A percentile compares a stretch with the other conserved stretches of the same genome.
Conservation (phyloP, 2,888 invertebrate genomes). For the Orthonychiurus folsomi region DNA sequence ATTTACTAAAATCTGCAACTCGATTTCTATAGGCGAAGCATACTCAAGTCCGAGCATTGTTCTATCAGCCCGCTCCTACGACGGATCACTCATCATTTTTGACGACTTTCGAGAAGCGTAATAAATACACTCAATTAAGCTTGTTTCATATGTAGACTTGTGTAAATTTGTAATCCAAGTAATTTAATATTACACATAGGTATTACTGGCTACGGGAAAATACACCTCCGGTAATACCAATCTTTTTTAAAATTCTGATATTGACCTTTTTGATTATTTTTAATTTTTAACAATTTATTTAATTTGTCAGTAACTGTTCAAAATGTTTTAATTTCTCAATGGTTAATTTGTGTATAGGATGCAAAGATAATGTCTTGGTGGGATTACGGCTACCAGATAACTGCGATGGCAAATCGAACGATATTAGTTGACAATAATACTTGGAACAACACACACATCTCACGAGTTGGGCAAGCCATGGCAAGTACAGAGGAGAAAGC, state of each 20-base stretch:
- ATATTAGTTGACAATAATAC: constrained; percentile 98
- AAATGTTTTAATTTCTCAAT: too few relatives aligned
- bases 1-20: too few relatives aligned
- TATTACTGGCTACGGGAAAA: constrained; percentile 97
- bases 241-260: too few relatives aligned
- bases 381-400: constrained; percentile 99
- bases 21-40: constrained; percentile 93
- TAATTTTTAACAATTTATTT: too few relatives aligned
- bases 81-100: constrained; percentile 90
- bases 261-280: too few relatives aligned
- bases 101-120: constrained; percentile 95
- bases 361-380: constrained; percentile 99
- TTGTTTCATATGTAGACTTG: too few relatives aligned
- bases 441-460: constrained; percentile 99
- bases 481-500: constrained; percentile 93
- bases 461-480: constrained; percentile 96
- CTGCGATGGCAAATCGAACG: constrained; percentile 97
- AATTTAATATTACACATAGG: too few relatives aligned
- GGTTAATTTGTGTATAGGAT: constrained; percentile 58
- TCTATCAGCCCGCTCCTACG: constrained; percentile 60
- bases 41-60: constrained; percentile 94
- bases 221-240: constrained; percentile 50
- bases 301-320: too few relatives aligned
- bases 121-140: too few relatives aligned
- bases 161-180: too few relatives aligned